Base-by-base conservation (phyloP, 2,113 vertebrate genomes). In the Panthera tigris region DNA sequence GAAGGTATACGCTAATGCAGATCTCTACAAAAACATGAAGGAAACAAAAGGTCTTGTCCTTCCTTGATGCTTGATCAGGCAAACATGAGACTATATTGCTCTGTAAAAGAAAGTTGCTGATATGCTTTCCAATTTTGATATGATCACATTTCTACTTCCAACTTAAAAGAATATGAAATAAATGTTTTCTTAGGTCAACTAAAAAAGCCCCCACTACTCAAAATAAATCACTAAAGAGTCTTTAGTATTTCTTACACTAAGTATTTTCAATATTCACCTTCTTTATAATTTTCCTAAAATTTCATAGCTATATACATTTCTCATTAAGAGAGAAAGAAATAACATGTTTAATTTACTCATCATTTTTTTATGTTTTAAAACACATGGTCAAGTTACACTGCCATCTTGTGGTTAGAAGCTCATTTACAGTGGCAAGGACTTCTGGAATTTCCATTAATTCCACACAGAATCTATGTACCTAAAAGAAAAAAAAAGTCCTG, bases 321-420 rank as follows among this genome's bases (percentile, higher is more conserved):
- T 71, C 41, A 39, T 48, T 90, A 78, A 93, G 36, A 97, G 25
- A 94, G 68, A 76, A 94, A 52, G 15, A 82, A 94, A 86, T 65
- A 82, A 57, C 80, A 27, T 52, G 25, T 52, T 78, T 48, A 81
- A 63, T 66, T 68, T 91, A 66, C 19, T 92, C 69, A 92, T 81
- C 45, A 68, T 80, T 91, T 91, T 68, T 94, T 29, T 66, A 48
- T 11, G 19, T 76, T 80, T 91, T 92, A 25, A 41, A 89, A 95
- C 31, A 52, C 16, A 85, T 36, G 33, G 63, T 78, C 95, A 97
- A 71, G 92, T 96, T 96, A 96, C 92, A 91, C 88, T 98, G 97
- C 97, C 97, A 98, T 96, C 97, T 96, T 91, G 97, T 98, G 97
- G 95, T 79, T 50, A 85, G 87, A 94, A 82, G 21, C 97, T 96